Evolutionary conservation across 2,797 vertebrate species (phyloP).

Genomic region (Malacoraja senta): DNA sequence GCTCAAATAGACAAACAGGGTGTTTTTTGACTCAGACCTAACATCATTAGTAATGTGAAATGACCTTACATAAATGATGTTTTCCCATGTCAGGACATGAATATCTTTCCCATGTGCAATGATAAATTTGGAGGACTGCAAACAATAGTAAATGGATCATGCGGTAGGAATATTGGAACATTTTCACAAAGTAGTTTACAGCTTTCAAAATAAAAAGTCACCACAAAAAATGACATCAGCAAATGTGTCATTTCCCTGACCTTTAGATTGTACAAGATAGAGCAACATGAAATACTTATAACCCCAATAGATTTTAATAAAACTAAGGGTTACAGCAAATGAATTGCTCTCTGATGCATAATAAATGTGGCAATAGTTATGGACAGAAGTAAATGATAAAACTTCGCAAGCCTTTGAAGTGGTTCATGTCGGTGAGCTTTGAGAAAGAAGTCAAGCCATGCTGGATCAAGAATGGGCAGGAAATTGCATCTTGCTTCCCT

Average conservation of each 20-base stretch:
- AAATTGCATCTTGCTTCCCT: background rate
- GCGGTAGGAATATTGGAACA: slow-evolving; percentile 39
- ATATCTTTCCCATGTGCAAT: slow-evolving; percentile 34
- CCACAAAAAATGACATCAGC: slow-evolving; percentile 30
- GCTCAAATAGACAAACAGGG: too few relatives aligned
- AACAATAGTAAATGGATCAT: slow-evolving; percentile 37
- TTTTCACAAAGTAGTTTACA: slow-evolving; percentile 39
- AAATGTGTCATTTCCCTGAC: slow-evolving; percentile 46
- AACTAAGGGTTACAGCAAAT: background rate
- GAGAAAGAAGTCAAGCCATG: background rate
- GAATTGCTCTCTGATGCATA: background rate
- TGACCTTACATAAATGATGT: slow-evolving; percentile 31
- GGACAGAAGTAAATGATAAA: background rate
- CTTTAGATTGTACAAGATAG: background rate
- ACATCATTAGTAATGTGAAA: background rate
- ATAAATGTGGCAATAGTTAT: background rate
- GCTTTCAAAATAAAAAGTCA: slow-evolving; percentile 40
- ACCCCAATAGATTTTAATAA: background rate
- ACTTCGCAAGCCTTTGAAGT: background rate
- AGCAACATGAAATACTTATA: background rate
- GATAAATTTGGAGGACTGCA: background rate
- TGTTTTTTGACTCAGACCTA: background rate
- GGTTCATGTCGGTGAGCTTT: background rate
- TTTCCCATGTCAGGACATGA: slow-evolving; percentile 38
- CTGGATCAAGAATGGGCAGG: background rate